Evolutionary conservation across 2,888 invertebrate species (phyloP).

Genomic region (Pseudanteris insignis): DNA sequence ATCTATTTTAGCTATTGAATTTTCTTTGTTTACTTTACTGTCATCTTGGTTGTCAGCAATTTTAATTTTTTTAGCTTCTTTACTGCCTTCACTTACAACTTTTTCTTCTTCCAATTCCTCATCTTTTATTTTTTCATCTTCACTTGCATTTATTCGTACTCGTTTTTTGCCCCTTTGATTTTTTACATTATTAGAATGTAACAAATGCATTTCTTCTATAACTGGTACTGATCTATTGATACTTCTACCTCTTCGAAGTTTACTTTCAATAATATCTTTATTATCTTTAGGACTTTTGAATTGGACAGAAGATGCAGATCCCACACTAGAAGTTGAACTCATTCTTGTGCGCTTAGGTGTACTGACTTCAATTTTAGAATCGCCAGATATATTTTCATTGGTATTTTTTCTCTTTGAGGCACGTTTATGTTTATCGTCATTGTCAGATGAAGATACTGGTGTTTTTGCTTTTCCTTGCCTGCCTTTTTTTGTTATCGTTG

Average conservation of each 20-base stretch:
- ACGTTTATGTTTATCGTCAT: neutral
- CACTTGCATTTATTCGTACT: slow-evolving; percentile 7
- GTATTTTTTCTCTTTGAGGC: neutral
- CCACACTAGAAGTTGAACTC: too few species aligned
- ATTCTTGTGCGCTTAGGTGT: neutral
- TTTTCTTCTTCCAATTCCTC: slow-evolving; percentile 13
- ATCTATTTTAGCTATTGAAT: neutral
- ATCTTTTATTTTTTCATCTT: slow-evolving; percentile 5
- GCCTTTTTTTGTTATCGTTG: too few species aligned
- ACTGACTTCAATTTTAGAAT: neutral
- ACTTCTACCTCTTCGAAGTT: too few species aligned
- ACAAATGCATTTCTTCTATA: too few species aligned
- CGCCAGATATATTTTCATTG: neutral
- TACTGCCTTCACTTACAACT: slow-evolving; percentile 6
- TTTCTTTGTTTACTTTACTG: neutral
- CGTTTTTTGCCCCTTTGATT: slow-evolving; percentile 6
- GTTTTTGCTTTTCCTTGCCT: too few species aligned
- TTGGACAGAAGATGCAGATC: too few species aligned
- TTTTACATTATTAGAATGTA: neutral
- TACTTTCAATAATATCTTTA: too few species aligned
- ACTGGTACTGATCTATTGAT: too few species aligned
- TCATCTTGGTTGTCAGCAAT: neutral
- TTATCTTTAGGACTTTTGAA: too few species aligned
- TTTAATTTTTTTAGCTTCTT: slow-evolving; percentile 1
- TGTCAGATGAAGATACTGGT: slow-evolving; percentile 3